Evolutionary conservation across 2,888 invertebrate genomes (phyloP), one percentile per base, ranked within the genome.

Genomic region (Syrista parreyssii): DNA sequence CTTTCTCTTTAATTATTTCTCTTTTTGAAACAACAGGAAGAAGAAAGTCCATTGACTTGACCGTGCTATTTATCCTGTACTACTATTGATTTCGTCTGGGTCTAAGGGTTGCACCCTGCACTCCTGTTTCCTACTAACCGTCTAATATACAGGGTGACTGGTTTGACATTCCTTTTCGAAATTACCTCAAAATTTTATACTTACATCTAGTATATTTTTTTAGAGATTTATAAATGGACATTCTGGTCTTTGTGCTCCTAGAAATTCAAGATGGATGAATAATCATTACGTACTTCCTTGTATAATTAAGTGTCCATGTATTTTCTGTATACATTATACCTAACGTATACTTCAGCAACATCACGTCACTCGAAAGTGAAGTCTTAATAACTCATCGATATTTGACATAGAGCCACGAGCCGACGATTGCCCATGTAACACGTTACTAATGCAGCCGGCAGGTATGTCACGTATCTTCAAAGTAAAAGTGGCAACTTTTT

Each of bases 31-130:
- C 55, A 55, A 55, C 23, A 55, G 55, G 55, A 55, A 55, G 35
- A 36, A 33, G 74, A 74, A 74, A 74, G 35, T 76, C 74, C 78
- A 76, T 78, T 76, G 76, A 78, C 76, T 76, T 78, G 73, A 55
- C 72, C 73, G 68, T 30, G 73, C 76, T 68, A 36, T 68, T 35
- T 30, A 34, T 34, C 31, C 71, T 68, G 35, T 33, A 68, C 75
- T 31, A 79, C 84, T 89, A 89, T 89, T 84, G 88, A 89, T 88
- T 85, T 84, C 83, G 85, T 87, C 86, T 84, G 84, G 82, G 80
- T 76, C 76, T 68, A 79, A 81, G 82, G 84, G 83, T 79, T 79
- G 78, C 75, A 77, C 69, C 71, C 77, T 76, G 78, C 79, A 77
- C 79, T n/a, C 33, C 55, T 33, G 11, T 23, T 36, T 36, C 71